Evolutionary conservation across 2,888 invertebrate genomes (phyloP), one percentile per base, ranked within the genome.

Genomic region (Dolichopus griseipennis): DNA sequence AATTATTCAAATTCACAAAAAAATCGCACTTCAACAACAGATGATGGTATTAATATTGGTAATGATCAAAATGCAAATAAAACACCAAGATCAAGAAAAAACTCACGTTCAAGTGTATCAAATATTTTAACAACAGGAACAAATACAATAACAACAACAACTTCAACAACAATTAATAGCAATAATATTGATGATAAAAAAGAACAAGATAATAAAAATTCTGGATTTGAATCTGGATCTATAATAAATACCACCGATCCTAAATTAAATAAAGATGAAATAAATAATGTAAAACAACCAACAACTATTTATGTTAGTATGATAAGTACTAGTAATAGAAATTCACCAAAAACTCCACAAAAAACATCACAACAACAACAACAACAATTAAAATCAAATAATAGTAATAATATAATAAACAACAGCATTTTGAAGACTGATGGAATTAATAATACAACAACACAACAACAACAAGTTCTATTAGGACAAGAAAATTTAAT

Each of bases 251-350:
- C 52, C 65, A 61, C 67, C 64, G 66, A 67, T 67, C n/a, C 69
- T 62, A 41, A 34, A 20, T 9, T 52, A 52, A 66, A 67, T 43
- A 34, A 15, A n/a, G 66, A 68, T 61, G 37, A 61, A 33, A 27
- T 27, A 27, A 61, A 61, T 27, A 67, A 69, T 27, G 20, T 21
- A 10, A 69, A 63, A n/a, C 27, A 41, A 20, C 27, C 65, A 20
- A 78, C 78, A 69, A 80, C 80, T 10, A 78, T 81, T 65, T 78
- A 79, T 66, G 80, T 79, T 33, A 79, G 78, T 71, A 79, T 79
- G 78, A 76, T 79, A 18, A 76, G 76, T 70, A 77, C 72, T 70
- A 72, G n/a, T 64, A 33, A 67, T 21, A 61, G 22, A 27, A 66
- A 66, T 63, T 34, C 64, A 61, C 33, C 66, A 33, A 20, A 43